Percentiles rank a stretch among this genome's conserved stretches.
Conservation (phyloP, 2,113 vertebrate genomes). For the Anguilla japonica region DNA sequence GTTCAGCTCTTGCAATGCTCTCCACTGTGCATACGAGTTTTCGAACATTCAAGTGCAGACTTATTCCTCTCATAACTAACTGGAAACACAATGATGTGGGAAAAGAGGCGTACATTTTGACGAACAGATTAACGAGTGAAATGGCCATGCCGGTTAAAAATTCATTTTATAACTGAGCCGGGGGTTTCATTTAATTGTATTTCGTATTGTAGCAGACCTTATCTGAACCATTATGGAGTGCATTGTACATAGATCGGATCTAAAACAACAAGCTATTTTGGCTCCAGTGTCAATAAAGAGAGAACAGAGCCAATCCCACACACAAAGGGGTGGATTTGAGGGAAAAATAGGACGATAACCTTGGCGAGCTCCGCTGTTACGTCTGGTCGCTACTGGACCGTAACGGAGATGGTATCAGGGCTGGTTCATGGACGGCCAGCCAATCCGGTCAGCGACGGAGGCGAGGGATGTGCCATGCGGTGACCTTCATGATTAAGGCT, state of each 20-base stretch:
- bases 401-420: constrained; percentile 1
- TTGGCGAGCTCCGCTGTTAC: not conserved
- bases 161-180: not conserved
- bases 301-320: not conserved
- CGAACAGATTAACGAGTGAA: not conserved
- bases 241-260: not conserved
- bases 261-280: not conserved
- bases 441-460: not conserved
- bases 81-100: not conserved
- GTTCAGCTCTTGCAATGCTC: not conserved
- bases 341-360: not conserved
- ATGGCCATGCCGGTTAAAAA: not conserved
- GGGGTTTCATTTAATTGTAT: not conserved
- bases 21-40: not conserved
- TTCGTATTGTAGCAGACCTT: not conserved
- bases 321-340: constrained; percentile 2
- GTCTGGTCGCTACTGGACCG: not conserved
- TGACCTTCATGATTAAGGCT: not conserved
- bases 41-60: not conserved
- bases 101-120: not conserved
- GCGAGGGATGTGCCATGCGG: not conserved
- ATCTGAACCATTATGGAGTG: not conserved
- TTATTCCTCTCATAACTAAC: not conserved
- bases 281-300: not conserved
- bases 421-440: constrained; percentile 8